Percentiles rank a stretch among this genome's conserved stretches.
Evolutionary conservation across 2,113 vertebrate genomes (phyloP).

Genomic region (Vombatus ursinus): DNA sequence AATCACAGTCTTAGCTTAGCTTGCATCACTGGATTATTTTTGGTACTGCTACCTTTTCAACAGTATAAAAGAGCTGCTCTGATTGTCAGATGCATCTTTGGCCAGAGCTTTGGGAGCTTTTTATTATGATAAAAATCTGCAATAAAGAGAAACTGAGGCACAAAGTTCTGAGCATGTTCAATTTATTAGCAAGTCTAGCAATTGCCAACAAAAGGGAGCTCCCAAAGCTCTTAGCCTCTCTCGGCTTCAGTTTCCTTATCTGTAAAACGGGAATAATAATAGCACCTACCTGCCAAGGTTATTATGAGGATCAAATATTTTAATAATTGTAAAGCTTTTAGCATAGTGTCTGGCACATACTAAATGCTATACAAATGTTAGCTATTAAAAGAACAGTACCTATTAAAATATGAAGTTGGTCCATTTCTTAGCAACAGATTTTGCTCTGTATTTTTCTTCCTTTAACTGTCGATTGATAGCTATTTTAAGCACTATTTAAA

Average conservation of each 20-base stretch:
- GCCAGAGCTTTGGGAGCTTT: not conserved
- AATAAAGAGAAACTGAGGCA: not conserved
- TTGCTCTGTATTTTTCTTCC: not conserved
- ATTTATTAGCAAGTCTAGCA: not conserved
- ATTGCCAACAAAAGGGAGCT: not conserved
- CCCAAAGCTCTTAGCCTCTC: too few relatives aligned
- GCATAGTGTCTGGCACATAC: not conserved
- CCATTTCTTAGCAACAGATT: not conserved
- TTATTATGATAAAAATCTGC: not conserved
- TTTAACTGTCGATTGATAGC: not conserved
- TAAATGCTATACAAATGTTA: not conserved
- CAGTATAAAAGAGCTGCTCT: not conserved
- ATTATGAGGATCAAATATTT: not conserved
- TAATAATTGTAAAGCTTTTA: not conserved
- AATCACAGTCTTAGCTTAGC: too few relatives aligned
- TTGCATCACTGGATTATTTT: too few relatives aligned
- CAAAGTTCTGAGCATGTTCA: not conserved
- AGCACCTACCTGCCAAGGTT: not conserved
- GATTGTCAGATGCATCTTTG: not conserved
- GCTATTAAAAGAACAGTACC: not conserved
- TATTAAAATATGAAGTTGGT: not conserved
- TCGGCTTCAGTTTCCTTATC: not conserved
- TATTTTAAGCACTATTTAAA: not conserved
- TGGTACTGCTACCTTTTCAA: too few relatives aligned
- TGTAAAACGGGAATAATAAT: not conserved